A percentile compares a stretch with the other conserved stretches of the same genome.
Conservation (phyloP, 2,113 vertebrate species). For the Turdus rufiventris region DNA sequence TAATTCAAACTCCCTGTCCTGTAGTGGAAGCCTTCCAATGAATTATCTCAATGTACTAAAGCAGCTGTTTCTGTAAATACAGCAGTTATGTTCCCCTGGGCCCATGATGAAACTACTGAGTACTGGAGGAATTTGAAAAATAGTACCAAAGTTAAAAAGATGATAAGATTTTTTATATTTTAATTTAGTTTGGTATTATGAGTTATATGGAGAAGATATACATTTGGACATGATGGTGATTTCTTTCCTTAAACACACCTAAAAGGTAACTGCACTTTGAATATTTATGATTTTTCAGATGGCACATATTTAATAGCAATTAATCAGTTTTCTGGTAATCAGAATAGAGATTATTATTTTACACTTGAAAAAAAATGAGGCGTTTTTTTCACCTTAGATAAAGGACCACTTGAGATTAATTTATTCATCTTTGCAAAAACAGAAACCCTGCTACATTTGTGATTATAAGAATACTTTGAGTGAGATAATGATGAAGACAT, state of each 20-base stretch:
- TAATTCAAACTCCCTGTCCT: not conserved
- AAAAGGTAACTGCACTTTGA: not conserved
- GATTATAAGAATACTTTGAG: conserved; percentile 1
- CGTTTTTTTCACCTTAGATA: not conserved
- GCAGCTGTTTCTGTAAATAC: not conserved
- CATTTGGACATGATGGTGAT: not conserved
- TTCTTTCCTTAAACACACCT: not conserved
- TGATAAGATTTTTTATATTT: not conserved
- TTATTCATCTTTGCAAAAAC: not conserved
- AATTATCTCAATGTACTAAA: not conserved
- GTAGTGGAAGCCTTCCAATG: not conserved
- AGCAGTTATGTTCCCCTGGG: not conserved
- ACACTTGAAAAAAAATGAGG: not conserved
- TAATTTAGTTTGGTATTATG: not conserved
- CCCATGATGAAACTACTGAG: not conserved
- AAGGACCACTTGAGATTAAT: conserved; percentile 25
- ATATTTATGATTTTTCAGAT: not conserved
- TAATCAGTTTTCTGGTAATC: not conserved
- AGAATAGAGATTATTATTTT: not conserved
- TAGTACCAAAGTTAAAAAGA: not conserved
- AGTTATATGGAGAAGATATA: not conserved
- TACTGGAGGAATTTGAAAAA: not conserved
- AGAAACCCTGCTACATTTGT: not conserved
- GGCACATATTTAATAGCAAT: not conserved
- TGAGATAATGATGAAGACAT: not conserved